Evolutionary conservation across 92 coral and sea anemone genomes (phyloP).

Genomic region (Heteractis magnifica): DNA sequence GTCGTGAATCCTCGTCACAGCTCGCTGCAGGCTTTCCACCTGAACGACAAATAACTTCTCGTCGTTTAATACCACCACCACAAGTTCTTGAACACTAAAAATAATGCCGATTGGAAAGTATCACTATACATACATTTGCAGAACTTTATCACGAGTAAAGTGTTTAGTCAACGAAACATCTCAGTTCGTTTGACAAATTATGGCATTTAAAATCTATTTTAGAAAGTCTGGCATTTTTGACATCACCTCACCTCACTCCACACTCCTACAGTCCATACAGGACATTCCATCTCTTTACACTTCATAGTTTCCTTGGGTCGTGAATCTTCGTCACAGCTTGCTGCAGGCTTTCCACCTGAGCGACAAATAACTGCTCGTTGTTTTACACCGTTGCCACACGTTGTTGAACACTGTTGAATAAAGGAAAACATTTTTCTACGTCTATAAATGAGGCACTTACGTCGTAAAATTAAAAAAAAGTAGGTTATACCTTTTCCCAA

Average conservation of each 20-base stretch:
- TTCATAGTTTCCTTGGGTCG: slow-evolving; percentile 46
- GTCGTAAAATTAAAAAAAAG: not conserved
- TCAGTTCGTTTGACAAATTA: too few relatives aligned
- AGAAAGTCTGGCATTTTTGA: too few relatives aligned
- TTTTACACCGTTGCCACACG: slow-evolving; percentile 52
- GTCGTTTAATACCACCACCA: slow-evolving; percentile 46
- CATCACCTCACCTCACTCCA: slow-evolving; percentile 68
- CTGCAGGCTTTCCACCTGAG: slow-evolving; percentile 19
- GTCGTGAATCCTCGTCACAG: slow-evolving; percentile 55
- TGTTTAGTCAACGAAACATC: too few relatives aligned
- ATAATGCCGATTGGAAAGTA: not conserved
- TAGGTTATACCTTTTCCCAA: slow-evolving; percentile 66
- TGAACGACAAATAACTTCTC: slow-evolving; percentile 47
- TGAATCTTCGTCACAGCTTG: slow-evolving; percentile 37
- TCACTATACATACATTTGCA: too few relatives aligned
- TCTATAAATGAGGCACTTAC: not conserved
- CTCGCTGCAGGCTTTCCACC: slow-evolving; percentile 1
- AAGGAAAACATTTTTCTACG: not conserved
- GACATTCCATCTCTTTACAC: slow-evolving; percentile 69
- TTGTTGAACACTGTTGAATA: not conserved
- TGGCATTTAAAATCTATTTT: too few relatives aligned
- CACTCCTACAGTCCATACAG: slow-evolving; percentile 79
- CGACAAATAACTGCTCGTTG: slow-evolving; percentile 49
- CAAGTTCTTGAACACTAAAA: slow-evolving; percentile 68
- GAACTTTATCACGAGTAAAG: too few relatives aligned